Base-by-base conservation (phyloP, 64 coral and sea anemone species). In the Montipora foliosa region DNA sequence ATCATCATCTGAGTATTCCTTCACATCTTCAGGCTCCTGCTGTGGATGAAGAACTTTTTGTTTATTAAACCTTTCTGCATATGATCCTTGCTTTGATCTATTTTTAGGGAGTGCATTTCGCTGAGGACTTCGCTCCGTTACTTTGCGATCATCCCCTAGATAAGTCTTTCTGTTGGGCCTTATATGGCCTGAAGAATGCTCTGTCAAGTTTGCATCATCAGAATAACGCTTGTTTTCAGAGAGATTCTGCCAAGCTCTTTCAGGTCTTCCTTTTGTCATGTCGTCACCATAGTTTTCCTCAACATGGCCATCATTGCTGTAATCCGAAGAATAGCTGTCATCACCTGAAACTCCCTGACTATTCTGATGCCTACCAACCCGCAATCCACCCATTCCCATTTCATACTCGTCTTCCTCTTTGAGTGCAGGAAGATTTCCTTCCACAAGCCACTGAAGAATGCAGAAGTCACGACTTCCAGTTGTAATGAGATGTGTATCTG, bases 371-470 rank as follows among this genome's bases (percentile, higher is more conserved):
- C 82, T 49, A 86, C 45, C 46, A 9, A 46, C 19, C 19, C 0
- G 45, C 6, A n/a, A 15, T 66, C 47, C 25, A 14, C 71, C 44
- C n/a, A 4, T 86, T 20, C 68, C 44, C 66, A 86, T 86, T 17
- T 70, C 44, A 20, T 49, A 86, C 37, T 86, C 82, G 3, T 86
- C 82, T 49, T 86, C 82, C 17, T 86, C 82, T 49, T 86, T 69
- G 19, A 86, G 8, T 11, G 17, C 64, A 13, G 82, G 82, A 72
- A 98, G n/a, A 51, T 84, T 92, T 19, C 89, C 90, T 44, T 95
- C 93, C 72, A 95, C 91, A 49, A 47, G 78, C 96, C 96, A 98
- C 71, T 98, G 96, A 80, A 98, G 90, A 72, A 98, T 79, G 4
- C 91, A 93, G 47, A 89, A 87, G 58, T 98, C 96, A 49, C 81